phyloP scores from a whole-genome alignment of 2,888 invertebrate species.

The Auanema freiburgensis region DNA sequence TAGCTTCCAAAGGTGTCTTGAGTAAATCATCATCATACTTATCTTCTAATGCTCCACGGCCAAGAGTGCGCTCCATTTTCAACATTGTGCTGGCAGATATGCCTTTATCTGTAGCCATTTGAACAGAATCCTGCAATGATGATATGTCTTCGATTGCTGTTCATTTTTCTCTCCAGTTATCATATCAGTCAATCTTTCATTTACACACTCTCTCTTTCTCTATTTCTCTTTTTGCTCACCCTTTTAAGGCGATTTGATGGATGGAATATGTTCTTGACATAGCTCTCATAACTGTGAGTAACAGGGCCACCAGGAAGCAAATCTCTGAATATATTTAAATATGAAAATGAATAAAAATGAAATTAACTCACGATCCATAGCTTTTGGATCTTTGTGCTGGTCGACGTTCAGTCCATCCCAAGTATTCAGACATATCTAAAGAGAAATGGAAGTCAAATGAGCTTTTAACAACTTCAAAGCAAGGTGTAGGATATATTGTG shows the following conservation, averaged over 20 bases:
- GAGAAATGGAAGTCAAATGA: not conserved
- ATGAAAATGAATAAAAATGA: not conserved
- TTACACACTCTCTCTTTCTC: too few relatives aligned
- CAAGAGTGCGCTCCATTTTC: constrained; percentile 53
- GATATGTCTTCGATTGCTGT: too few relatives aligned
- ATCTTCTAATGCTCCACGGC: constrained; percentile 54
- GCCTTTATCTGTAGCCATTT: constrained; percentile 32
- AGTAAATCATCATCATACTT: constrained; percentile 35
- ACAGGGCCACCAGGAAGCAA: constrained; percentile 51
- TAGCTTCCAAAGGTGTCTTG: constrained; percentile 50
- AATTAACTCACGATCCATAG: constrained; percentile 3
- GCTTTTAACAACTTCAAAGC: too few relatives aligned
- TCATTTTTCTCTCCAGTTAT: too few relatives aligned
- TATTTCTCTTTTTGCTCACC: not conserved
- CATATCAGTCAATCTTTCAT: too few relatives aligned
- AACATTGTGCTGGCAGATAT: constrained; percentile 55
- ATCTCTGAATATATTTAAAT: constrained; percentile 19
- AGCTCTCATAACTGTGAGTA: constrained; percentile 53
- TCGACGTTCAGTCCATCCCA: constrained; percentile 56
- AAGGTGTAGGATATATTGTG: too few relatives aligned
- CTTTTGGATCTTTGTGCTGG: constrained; percentile 22
- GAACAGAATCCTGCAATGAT: constrained; percentile 34
- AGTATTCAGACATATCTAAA: constrained; percentile 52
- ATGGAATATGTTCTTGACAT: constrained; percentile 54
- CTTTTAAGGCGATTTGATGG: constrained; percentile 36